Conservation (phyloP, 1,140 invertebrate genomes). For the Platyscapa corneri region DNA sequence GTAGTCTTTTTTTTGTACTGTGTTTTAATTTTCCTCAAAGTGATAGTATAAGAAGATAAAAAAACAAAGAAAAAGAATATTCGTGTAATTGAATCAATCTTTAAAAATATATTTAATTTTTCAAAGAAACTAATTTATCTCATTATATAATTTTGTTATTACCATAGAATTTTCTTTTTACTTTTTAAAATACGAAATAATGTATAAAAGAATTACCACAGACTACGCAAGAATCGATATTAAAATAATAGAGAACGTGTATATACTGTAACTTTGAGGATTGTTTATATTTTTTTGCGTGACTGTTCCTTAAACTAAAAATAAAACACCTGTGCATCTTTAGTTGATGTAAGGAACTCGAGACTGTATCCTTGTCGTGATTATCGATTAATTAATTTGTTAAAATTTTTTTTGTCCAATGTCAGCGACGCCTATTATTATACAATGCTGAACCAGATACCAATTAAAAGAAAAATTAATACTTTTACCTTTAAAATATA, state of each 20-base stretch:
- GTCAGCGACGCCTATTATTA: slow-evolving; percentile 24
- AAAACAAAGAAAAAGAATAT: background rate
- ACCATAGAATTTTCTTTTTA: background rate
- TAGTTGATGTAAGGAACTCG: slow-evolving; percentile 5
- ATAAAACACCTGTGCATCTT: background rate
- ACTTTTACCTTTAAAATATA: slow-evolving; percentile 5
- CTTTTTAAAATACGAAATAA: background rate
- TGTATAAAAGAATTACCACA: background rate
- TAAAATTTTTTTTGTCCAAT: slow-evolving; percentile 25
- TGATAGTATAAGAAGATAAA: background rate
- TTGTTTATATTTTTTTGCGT: background rate
- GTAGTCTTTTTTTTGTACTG: slow-evolving; percentile 30
- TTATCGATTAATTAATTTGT: slow-evolving; percentile 11
- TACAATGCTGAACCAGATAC: slow-evolving; percentile 8
- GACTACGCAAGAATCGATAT: background rate
- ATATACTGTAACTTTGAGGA: slow-evolving; percentile 12
- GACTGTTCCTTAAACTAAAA: slow-evolving; percentile 29
- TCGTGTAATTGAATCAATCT: background rate
- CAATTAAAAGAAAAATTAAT: background rate
- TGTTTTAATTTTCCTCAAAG: background rate
- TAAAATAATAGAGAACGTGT: background rate
- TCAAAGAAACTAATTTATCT: no score
- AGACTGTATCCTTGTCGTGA: slow-evolving; percentile 33
- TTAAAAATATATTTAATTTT: no score
- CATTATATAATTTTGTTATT: background rate